Evolutionary conservation across 2,797 vertebrate genomes (phyloP), one percentile per base, ranked within the genome.

Genomic region (Rhynchotus rufescens): DNA sequence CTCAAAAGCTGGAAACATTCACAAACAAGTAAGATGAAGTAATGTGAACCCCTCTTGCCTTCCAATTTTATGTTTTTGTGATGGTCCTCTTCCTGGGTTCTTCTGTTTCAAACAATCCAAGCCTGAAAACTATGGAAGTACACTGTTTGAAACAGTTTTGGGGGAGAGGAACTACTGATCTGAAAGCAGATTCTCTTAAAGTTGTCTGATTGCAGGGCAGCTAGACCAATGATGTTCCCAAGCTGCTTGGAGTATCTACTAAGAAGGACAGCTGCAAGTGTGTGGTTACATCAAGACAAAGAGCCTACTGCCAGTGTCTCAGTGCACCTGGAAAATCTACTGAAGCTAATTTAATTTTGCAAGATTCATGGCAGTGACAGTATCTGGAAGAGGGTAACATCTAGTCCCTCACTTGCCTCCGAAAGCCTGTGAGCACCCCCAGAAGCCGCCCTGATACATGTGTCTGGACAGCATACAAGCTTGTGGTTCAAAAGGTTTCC

Each of bases 401-500:
- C 74, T 49, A 14, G 73, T 64, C 21, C 57, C 52, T 85, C 20
- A 4, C 28, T 60, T 57, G 12, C 64, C 47, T 79, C 80, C 89
- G 80, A 44, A 44, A 73, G 57, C 64, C 32, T 26, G 4, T 28
- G 36, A 84, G 15, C 38, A 92, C 42, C 22, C 14, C 60, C 84
- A 94, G 47, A 79, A 85, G n/a, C 13, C 84, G 77, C 20, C 44
- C 74, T 2, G 3, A 0, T 52, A 8, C 10, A 34, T 12, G 25
- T 23, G 26, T 56, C 89, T 76, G 62, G 74, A 85, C 54, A 79
- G 32, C 3, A 9, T 32, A 34, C 10, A 47, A 78, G 26, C 49
- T 52, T 32, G 30, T 79, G 38, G 28, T 79, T 79, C 73, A 85
- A 81, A 94, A 94, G 79, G 20, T 79, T 84, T 83, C 25, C 54